phyloP scores from a whole-genome alignment of 2,888 invertebrate genomes.

The Ophonus ardosiacus region DNA sequence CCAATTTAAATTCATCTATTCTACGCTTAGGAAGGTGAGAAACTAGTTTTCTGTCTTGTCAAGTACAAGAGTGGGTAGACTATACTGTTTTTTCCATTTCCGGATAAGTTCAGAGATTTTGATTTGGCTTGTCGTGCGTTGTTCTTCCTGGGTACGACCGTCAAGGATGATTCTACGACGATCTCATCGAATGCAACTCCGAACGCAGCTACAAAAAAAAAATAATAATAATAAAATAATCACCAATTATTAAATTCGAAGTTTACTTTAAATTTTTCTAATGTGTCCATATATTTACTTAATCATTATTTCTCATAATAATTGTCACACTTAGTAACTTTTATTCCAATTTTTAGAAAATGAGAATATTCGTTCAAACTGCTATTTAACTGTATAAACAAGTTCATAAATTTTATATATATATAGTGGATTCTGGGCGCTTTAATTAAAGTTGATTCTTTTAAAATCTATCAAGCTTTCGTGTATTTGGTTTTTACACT shows the following conservation, averaged over 20 bases:
- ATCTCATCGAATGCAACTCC: conserved; percentile 75
- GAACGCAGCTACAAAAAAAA: conserved; percentile 69
- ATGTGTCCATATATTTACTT: no score
- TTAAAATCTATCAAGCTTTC: no score
- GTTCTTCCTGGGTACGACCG: conserved; percentile 74
- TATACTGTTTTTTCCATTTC: conserved; percentile 57
- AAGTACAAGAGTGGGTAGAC: not conserved
- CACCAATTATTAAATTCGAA: not conserved
- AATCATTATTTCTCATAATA: no score
- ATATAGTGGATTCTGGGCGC: no score
- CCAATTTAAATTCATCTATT: not conserved
- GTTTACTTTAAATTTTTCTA: not conserved
- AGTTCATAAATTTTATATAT: no score
- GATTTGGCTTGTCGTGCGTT: conserved; percentile 69
- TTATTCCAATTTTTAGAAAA: no score
- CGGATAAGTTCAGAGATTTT: conserved; percentile 62
- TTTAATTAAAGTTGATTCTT: no score
- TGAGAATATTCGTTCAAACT: no score
- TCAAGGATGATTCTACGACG: conserved; percentile 76
- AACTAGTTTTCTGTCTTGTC: not conserved
- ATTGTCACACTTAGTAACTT: no score
- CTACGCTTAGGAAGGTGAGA: not conserved
- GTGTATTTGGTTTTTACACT: no score
- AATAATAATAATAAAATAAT: not conserved
- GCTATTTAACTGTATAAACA: no score